Evolutionary conservation across 2,888 invertebrate genomes (phyloP).

Genomic region (Trichacis sp.): DNA sequence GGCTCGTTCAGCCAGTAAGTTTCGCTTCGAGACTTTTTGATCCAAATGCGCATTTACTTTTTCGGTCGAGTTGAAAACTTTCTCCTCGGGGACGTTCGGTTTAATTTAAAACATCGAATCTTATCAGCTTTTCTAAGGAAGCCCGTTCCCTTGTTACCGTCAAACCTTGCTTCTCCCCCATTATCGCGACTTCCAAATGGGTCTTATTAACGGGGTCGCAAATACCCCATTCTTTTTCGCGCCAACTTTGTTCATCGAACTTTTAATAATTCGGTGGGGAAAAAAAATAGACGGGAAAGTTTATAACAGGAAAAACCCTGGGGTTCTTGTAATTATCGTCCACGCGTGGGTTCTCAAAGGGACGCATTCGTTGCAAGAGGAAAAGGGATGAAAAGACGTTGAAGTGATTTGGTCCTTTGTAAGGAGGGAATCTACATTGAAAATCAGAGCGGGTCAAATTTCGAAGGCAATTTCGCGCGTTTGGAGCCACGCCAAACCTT

Average conservation of each 20-base stretch:
- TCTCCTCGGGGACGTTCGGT: slow-evolving; percentile 8
- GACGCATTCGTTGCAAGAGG: not conserved
- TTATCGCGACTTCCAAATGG: slow-evolving; percentile 2
- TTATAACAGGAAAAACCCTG: no score
- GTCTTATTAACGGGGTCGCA: not conserved
- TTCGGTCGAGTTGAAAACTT: slow-evolving; percentile 31
- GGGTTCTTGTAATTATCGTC: not conserved
- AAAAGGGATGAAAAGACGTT: slow-evolving; percentile 3
- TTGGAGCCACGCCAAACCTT: slow-evolving; percentile 48
- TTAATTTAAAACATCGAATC: slow-evolving; percentile 24
- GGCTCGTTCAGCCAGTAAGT: slow-evolving; percentile 16
- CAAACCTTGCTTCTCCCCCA: not conserved
- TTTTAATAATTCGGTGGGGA: not conserved
- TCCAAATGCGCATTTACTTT: slow-evolving; percentile 4
- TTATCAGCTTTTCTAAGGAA: slow-evolving; percentile 10
- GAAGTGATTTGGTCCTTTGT: slow-evolving; percentile 9
- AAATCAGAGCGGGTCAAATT: slow-evolving; percentile 36
- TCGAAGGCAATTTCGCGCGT: slow-evolving; percentile 44
- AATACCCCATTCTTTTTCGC: not conserved
- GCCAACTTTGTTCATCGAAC: not conserved
- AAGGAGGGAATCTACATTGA: slow-evolving; percentile 9
- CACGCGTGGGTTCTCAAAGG: not conserved
- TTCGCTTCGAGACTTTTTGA: slow-evolving; percentile 20
- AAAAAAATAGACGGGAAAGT: no score
- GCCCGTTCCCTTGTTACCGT: not conserved